These are phyloP conservation scores for Anthonomus grandis DNA, from an alignment of 1,140 invertebrate genomes.

Conservation along the genomic window DNA sequence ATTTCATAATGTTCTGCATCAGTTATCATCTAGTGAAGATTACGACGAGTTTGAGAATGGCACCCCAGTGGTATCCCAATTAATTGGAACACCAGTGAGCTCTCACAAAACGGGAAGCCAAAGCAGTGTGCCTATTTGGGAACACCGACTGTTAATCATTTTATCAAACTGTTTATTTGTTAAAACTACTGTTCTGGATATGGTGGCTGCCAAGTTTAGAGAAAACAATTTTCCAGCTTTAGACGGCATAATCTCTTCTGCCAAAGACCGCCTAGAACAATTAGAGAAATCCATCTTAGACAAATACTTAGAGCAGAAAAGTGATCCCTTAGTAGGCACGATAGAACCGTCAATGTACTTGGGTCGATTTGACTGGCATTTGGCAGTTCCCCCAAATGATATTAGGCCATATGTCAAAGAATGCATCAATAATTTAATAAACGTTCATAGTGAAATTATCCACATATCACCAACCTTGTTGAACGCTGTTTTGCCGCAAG, in stretches of 20 bases:
- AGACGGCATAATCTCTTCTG: conserved; percentile 57
- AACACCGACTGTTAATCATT: conserved; percentile 78
- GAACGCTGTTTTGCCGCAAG: conserved; percentile 72
- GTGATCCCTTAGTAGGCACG: conserved; percentile 87
- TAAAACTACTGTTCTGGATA: conserved; percentile 66
- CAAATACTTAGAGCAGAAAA: conserved; percentile 87
- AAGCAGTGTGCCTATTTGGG: conserved; percentile 60
- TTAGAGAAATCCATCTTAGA: conserved; percentile 71
- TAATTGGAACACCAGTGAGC: conserved; percentile 60
- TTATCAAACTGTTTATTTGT: conserved; percentile 89
- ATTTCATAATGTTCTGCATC: conserved; percentile 62
- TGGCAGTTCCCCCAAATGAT: conserved; percentile 68
- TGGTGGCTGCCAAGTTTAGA: conserved; percentile 62
- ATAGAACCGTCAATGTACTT: conserved; percentile 95
- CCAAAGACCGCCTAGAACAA: conserved; percentile 58
- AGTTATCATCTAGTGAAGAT: conserved; percentile 62
- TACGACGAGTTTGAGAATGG: conserved; percentile 57
- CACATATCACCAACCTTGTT: conserved; percentile 76
- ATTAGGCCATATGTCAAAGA: conserved; percentile 89
- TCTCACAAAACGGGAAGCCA: conserved; percentile 34
- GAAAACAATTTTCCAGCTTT: conserved; percentile 69
- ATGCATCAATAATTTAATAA: conserved; percentile 86
- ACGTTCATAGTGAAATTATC: conserved; percentile 89
- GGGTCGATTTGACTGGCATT: conserved; percentile 82
- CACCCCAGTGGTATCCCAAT: conserved; percentile 58